phyloP scores from a whole-genome alignment of 1,140 invertebrate species.

The Drosophila tropicalis region DNA sequence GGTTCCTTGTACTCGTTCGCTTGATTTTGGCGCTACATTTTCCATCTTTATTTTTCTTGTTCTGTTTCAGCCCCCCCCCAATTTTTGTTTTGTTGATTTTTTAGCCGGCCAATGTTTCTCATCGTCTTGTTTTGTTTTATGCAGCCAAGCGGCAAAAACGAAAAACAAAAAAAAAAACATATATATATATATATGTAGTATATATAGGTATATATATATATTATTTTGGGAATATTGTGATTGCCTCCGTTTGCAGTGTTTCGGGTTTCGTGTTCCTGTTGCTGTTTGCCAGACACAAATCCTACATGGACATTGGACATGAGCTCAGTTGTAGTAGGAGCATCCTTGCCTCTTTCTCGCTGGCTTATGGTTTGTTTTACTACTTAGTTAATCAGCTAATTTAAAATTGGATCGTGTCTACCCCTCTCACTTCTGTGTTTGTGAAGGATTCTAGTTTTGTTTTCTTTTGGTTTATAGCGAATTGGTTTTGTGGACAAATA shows the following conservation, averaged over 20 bases:
- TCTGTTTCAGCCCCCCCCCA: constrained; percentile 33
- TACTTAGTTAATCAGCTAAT: constrained; percentile 80
- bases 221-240: constrained; percentile 78
- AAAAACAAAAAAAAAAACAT: constrained; percentile 24
- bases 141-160: constrained; percentile 64
- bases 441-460: constrained; percentile 12
- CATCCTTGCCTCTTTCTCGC: constrained; percentile 41
- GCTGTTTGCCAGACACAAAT: constrained; percentile 57
- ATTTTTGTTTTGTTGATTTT: constrained; percentile 21
- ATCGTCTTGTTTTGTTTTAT: constrained; percentile 64
- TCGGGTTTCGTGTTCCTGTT: constrained; percentile 35
- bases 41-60: constrained; percentile 51
- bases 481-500: constrained; percentile 6
- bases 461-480: constrained; percentile 14
- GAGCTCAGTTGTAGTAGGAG: constrained; percentile 6
- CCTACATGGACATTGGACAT: constrained; percentile 66
- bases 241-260: constrained; percentile 55
- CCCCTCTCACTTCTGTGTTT: background rate
- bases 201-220: constrained; percentile 44
- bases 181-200: constrained; percentile 23
- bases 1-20: constrained; percentile 50
- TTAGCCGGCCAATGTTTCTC: constrained; percentile 20
- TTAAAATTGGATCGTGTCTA: constrained; percentile 55
- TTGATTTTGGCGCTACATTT: constrained; percentile 64
- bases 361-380: constrained; percentile 73